Base-by-base conservation (phyloP, 2,888 invertebrate species). In the Drosophila engyochracea region DNA sequence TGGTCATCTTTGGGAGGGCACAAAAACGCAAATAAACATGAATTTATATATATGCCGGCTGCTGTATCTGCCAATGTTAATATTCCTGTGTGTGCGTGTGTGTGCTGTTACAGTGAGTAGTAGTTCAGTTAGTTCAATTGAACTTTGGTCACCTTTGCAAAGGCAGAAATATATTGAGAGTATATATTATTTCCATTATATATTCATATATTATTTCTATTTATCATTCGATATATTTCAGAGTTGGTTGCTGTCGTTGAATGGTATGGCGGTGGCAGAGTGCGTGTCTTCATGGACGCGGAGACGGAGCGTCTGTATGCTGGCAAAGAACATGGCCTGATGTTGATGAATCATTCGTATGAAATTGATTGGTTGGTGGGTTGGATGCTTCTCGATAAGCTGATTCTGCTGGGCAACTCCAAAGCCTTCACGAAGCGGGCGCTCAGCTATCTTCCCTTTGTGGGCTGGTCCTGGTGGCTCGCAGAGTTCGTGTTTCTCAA, bases 391-490 rank as follows among this genome's bases (percentile, higher is more conserved):
- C 96, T 97, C 87, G 98, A 99, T 94, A 92, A 97, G 83, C 95
- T 97, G 79, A 93, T 94, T 81, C 95, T 97, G 80, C 94, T 99
- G 84, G 98, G 98, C 96, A 97, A 97, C 93, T 97, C 98, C 83
- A 98, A 99, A 94, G 98, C 98, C 0, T 98, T 98, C 93, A 98
- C 98, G 1, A 99, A 99, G 94, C 97, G 98, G 93, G 96, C 96
- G 14, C 96, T 99, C 76, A 96, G 97, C 80, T 98, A 97, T 93
- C 95, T 99, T 79, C 99, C 99, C 28, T 96, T 98, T 4, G 95
- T 99, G 81, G 99, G 99, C 47, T 99, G 99, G 99, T 96, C 97
- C 87, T 99, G 98, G 98, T 97, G 97, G 94, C 97, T 98, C 93
- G 97, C 97, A 0, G 99, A 99, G 92, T 97, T 97, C 94, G 97